Conservation (phyloP, 1,140 invertebrate genomes). For the Thaumatotibia leucotreta region DNA sequence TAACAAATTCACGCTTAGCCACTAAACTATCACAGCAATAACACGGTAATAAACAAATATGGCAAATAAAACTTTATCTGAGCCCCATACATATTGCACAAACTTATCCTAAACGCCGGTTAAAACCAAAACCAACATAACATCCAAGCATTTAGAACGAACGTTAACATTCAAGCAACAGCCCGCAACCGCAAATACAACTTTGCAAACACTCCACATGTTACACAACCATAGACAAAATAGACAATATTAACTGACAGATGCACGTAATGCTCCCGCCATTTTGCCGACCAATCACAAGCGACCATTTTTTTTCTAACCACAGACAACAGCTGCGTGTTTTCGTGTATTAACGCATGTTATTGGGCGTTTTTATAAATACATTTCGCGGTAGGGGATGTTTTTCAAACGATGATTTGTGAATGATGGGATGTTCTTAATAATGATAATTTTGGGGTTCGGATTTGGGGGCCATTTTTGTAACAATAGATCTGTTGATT, state of each 20-base stretch:
- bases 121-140: neutral
- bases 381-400: slow-evolving; percentile 34
- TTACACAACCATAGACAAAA: slow-evolving; percentile 13
- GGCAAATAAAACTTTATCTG: slow-evolving; percentile 8
- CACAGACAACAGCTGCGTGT: slow-evolving; percentile 55
- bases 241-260: slow-evolving; percentile 65
- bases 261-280: slow-evolving; percentile 60
- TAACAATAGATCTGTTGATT: neutral
- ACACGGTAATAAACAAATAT: slow-evolving; percentile 10
- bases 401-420: slow-evolving; percentile 42
- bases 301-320: slow-evolving; percentile 42
- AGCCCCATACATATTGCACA: neutral
- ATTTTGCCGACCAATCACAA: slow-evolving; percentile 48
- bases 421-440: slow-evolving; percentile 36
- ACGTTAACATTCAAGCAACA: neutral
- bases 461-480: neutral
- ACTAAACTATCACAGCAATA: slow-evolving; percentile 4
- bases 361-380: slow-evolving; percentile 63
- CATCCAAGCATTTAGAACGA: neutral
- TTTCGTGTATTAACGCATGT: slow-evolving; percentile 55
- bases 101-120: neutral
- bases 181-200: neutral
- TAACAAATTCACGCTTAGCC: neutral
- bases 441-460: neutral
- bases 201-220: neutral